Evolutionary conservation across 37 sponge, comb jelly and placozoan species (phyloP).

Genomic region (Tethya wilhelma): DNA sequence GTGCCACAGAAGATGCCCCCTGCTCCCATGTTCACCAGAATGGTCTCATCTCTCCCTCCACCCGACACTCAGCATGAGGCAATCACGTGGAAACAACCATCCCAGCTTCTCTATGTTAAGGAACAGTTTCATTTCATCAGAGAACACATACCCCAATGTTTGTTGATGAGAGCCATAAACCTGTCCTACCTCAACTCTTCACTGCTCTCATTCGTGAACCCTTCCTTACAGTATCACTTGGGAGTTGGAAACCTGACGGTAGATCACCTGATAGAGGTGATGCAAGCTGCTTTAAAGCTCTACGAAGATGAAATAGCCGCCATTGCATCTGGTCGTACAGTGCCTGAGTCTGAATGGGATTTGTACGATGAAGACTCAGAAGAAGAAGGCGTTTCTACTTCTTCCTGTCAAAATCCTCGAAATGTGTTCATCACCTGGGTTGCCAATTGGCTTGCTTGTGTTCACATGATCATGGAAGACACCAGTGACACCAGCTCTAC

Average conservation of each 20-base stretch:
- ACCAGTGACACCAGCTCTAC: neutral
- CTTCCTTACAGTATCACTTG: constrained; percentile 27
- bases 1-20: neutral
- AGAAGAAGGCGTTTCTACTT: neutral
- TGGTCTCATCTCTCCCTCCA: neutral
- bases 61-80: neutral
- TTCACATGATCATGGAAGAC: constrained; percentile 40
- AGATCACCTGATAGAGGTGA: constrained; percentile 49
- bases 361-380: neutral
- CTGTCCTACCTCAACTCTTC: constrained; percentile 45
- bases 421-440: constrained; percentile 37
- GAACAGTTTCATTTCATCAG: constrained; percentile 19
- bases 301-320: neutral
- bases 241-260: constrained; percentile 23
- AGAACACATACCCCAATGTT: constrained; percentile 34
- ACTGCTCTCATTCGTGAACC: constrained; percentile 11
- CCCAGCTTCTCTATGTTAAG: constrained; percentile 35
- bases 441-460: constrained; percentile 67
- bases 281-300: constrained; percentile 2
- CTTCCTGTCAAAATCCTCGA: neutral
- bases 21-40: neutral
- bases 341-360: neutral
- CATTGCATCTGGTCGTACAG: neutral
- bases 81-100: constrained; percentile 62
- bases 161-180: constrained; percentile 21